Evolutionary conservation across 2,888 invertebrate genomes (phyloP).

Genomic region (Lamellibrachia columna): DNA sequence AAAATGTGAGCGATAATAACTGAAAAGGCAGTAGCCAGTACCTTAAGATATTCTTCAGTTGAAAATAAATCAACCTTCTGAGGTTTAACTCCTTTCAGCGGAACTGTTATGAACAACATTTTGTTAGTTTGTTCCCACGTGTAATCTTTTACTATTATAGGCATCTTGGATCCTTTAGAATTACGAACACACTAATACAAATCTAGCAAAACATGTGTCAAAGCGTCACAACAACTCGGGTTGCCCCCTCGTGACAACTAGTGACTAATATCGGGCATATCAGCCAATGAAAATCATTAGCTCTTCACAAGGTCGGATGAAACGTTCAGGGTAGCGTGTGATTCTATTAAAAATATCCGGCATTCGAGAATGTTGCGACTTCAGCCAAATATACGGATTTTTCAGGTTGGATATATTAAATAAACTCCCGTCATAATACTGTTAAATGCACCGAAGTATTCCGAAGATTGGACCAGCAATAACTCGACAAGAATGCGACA

Average conservation of each 20-base stretch:
- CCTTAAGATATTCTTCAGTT: constrained; percentile 77
- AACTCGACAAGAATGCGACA: neutral
- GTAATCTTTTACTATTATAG: constrained; percentile 75
- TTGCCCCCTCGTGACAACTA: neutral
- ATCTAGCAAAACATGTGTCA: constrained; percentile 3
- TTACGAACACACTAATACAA: neutral
- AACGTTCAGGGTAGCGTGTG: neutral
- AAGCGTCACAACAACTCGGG: constrained; percentile 10
- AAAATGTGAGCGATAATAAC: constrained; percentile 27
- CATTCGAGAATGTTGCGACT: neutral
- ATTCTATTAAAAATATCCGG: neutral
- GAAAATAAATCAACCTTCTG: constrained; percentile 78
- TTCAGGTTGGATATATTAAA: neutral
- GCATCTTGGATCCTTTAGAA: constrained; percentile 50
- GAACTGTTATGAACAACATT: constrained; percentile 74
- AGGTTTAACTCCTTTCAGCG: constrained; percentile 73
- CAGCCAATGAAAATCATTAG: neutral
- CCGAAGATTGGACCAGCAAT: neutral
- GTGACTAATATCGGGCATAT: neutral
- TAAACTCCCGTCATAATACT: neutral
- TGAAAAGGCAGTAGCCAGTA: constrained; percentile 60
- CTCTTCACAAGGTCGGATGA: constrained; percentile 12
- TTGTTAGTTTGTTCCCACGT: constrained; percentile 79
- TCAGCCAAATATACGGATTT: constrained; percentile 16
- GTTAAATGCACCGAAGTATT: neutral